Base-by-base conservation (phyloP, 2,888 invertebrate genomes). In the Zaprionus lineosus region DNA sequence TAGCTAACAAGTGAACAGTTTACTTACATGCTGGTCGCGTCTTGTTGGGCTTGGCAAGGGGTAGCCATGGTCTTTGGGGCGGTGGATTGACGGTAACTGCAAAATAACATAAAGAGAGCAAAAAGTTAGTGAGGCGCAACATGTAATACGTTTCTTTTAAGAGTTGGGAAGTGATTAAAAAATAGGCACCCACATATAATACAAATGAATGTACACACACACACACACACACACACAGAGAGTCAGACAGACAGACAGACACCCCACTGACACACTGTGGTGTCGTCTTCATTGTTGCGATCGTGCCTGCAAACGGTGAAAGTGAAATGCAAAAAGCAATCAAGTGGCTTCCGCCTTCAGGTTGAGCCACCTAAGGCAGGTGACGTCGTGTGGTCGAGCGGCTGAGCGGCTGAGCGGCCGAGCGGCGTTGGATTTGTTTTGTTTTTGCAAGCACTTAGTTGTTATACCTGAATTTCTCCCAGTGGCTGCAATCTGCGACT, bases 51-150 rank as follows among this genome's bases (percentile, higher is more conserved):
- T 96, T 93, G 62, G 96, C 95, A 87, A 97, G 92, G 65, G 96
- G 96, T 89, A 98, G 95, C 98, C 98, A 98, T 88, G 97, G 97
- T 91, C 98, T 93, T 90, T 96, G 96, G 75, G 98, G 97, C 81
- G 98, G 98, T 90, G 94, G 93, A 77, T 95, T 94, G 86, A 95
- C 95, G 87, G 95, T 95, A 89, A 97, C 97, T 97, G 93, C 65
- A 95, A 95, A 89, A 14, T 31, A 40, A 50, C 12, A 21, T 28
- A 12, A 57, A 44, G 41, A 77, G 67, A 63, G 46, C 43, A 73
- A 43, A n/a, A 46, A 48, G 39, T 68, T 51, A 52, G 36, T 44
- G 15, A 24, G 28, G 48, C 44, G 47, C 14, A 19, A 21, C 5
- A 58, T 46, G 37, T 28, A 34, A 66, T 36, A 14, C 26, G 47